Conservation (phyloP, 2,113 vertebrate species). For the Gymnorhina tibicen region DNA sequence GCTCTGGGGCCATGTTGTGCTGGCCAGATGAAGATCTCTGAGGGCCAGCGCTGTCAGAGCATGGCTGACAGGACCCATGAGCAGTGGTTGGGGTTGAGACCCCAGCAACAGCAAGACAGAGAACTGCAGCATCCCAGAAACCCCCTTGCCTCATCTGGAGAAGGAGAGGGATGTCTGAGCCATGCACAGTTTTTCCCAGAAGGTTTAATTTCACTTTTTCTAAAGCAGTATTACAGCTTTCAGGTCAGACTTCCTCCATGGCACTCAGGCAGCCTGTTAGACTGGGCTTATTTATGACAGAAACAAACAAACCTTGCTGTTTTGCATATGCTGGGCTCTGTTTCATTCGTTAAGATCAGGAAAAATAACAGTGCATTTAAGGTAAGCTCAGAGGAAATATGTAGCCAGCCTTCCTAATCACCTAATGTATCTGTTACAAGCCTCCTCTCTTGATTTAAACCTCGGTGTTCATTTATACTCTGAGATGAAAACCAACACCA, state of each 20-base stretch:
- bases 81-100: background rate
- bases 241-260: background rate
- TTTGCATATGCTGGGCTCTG: background rate
- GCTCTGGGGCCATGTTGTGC: background rate
- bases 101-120: background rate
- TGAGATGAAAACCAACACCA: background rate
- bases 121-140: background rate
- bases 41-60: accelerated
- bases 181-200: background rate
- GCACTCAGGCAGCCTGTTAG: background rate
- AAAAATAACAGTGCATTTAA: background rate
- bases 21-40: background rate
- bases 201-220: background rate
- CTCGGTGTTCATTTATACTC: background rate
- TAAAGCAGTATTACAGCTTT: background rate
- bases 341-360: background rate
- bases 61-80: background rate
- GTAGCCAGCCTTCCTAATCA: background rate
- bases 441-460: background rate
- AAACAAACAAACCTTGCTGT: background rate
- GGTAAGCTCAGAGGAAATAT: background rate
- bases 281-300: background rate
- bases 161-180: background rate
- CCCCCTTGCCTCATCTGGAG: background rate
- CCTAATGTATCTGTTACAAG: background rate